Conservation (phyloP, 2,797 vertebrate genomes). For the Trachops cirrhosus region DNA sequence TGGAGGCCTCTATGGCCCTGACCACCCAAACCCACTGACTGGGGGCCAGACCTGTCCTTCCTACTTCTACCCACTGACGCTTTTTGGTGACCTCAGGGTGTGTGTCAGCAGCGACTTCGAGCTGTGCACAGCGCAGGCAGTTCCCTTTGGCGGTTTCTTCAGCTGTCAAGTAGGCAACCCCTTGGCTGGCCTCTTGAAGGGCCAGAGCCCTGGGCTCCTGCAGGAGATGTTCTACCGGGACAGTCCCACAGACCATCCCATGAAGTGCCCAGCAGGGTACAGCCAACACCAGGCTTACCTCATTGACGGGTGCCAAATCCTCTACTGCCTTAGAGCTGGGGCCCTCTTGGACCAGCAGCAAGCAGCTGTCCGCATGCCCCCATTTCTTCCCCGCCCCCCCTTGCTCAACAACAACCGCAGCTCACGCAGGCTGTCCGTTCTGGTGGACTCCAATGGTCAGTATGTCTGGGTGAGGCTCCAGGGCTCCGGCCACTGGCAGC, state of each 20-base stretch:
- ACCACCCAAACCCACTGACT: not conserved
- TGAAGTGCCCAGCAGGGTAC: conserved; percentile 81
- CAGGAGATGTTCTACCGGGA: not conserved
- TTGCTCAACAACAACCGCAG: conserved; percentile 77
- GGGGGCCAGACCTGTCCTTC: not conserved
- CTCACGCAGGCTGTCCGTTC: conserved; percentile 52
- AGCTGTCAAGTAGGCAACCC: conserved; percentile 83
- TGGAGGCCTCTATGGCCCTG: conserved; percentile 81
- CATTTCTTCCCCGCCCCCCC: conserved; percentile 78
- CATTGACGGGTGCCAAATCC: conserved; percentile 85
- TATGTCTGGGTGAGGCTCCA: conserved; percentile 81
- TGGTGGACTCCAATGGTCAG: not conserved
- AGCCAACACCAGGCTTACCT: conserved; percentile 84
- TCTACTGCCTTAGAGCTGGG: conserved; percentile 84
- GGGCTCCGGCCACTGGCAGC: conserved; percentile 79
- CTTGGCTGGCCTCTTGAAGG: conserved; percentile 56
- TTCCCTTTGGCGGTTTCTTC: conserved; percentile 86
- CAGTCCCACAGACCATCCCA: not conserved
- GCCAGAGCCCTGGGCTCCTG: conserved; percentile 1
- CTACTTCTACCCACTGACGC: conserved; percentile 41
- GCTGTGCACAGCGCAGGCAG: conserved; percentile 68
- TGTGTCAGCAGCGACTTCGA: conserved; percentile 85
- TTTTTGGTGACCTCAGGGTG: conserved; percentile 60
- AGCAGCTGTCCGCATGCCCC: conserved; percentile 78
- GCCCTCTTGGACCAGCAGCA: conserved; percentile 82